Evolutionary conservation across 1,140 invertebrate genomes (phyloP).

Genomic region (Ceratoteleas bidentatus): DNA sequence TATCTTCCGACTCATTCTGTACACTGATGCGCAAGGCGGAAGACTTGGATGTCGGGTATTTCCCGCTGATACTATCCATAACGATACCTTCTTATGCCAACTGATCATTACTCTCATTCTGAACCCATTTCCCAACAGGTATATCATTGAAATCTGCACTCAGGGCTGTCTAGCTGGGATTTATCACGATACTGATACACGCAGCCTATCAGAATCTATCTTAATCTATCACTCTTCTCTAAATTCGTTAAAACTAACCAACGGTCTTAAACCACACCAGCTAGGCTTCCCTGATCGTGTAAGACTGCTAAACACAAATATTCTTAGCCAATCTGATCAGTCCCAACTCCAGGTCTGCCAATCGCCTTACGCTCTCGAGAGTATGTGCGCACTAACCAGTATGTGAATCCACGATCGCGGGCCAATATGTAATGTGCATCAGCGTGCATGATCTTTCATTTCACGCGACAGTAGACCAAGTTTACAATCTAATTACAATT

Average conservation of each 20-base stretch:
- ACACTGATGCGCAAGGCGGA: neutral
- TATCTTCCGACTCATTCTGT: constrained; percentile 3
- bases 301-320: neutral
- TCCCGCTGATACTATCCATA: neutral
- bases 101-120: no score
- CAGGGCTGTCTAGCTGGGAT: no score
- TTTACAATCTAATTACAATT: constrained; percentile 17
- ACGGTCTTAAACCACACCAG: no score
- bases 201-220: no score
- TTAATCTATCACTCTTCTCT: no score
- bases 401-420: constrained; percentile 24
- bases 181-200: no score
- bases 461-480: constrained; percentile 9
- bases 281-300: neutral
- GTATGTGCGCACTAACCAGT: constrained; percentile 16
- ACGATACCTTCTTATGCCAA: neutral
- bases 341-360: neutral
- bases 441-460: constrained; percentile 29
- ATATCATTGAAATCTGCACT: no score
- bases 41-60: neutral
- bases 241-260: no score
- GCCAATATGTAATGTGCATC: constrained; percentile 11
- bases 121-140: no score
- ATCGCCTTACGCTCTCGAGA: neutral
- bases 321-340: neutral